Base-by-base conservation (phyloP, 1,140 invertebrate species). In the Scylla paramamosain region DNA sequence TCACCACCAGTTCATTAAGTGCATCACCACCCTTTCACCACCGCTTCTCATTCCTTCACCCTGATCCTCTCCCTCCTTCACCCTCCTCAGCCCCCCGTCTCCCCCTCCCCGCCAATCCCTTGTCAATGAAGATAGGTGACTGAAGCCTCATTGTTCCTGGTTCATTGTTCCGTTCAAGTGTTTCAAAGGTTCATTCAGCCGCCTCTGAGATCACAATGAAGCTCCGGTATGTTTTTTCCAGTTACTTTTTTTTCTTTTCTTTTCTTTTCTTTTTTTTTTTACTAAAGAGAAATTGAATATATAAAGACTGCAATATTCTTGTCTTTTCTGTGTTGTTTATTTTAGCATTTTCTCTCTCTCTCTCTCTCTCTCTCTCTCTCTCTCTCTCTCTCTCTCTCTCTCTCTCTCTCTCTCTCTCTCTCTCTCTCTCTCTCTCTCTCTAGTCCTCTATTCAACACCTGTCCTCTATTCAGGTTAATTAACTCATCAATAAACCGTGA, bases 391-490 rank as follows among this genome's bases (percentile, higher is more conserved):
- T 82, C 59, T 39, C 28, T 20, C 82, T 39, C 28, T 91, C 46
- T 91, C 46, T 52, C 46, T 91, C 89, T 91, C 28, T 48, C 28
- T 92, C 90, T 92, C 90, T 92, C 90, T 92, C 90, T 92, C 90
- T 92, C 46, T 92, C 90, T 92, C 48, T 67, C 90, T 92, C 48
- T 92, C 90, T 92, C 90, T 92, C 90, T 67, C 90, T 67, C 90
- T 92, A 48, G 67, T 52, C 46, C 90, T 67, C 52, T 92, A 48
- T 77, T 4, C 77, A 48, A n/a, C 8, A 7, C 25, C 67, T n/a
- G 16, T 25, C 67, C 67, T 39, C 84, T 46, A 32, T 87, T 32
- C 84, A 20, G 7, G 12, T 77, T 77, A 77, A 77, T 77, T 77
- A 77, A 77, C 67, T 77, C 67, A 77, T 77, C 67, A 25, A 77